Percentiles rank a stretch among this genome's conserved stretches.
Evolutionary conservation across 2,113 vertebrate genomes (phyloP).

Genomic region (Peromyscus polionotus): DNA sequence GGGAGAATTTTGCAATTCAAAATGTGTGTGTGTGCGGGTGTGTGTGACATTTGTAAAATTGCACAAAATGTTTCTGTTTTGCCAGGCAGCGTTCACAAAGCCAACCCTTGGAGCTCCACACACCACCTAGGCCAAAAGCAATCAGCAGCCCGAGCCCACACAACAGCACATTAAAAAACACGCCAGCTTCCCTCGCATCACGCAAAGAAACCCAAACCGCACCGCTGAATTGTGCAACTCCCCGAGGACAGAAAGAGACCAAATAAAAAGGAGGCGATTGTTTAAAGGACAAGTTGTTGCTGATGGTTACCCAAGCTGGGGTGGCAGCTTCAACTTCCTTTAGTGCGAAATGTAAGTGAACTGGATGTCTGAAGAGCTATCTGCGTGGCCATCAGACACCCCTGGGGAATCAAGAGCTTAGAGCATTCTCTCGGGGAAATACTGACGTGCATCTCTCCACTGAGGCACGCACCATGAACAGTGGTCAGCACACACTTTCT

Average conservation of each 20-base stretch:
- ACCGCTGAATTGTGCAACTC: constrained; percentile 63
- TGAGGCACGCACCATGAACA: background rate
- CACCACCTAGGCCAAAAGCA: constrained; percentile 84
- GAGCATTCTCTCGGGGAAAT: background rate
- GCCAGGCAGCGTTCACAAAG: constrained; percentile 79
- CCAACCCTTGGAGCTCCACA: constrained; percentile 78
- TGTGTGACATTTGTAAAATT: constrained; percentile 82
- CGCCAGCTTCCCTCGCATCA: constrained; percentile 74
- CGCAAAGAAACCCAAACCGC: constrained; percentile 64
- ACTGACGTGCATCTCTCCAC: background rate
- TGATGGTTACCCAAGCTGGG: background rate
- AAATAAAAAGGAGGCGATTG: constrained; percentile 42
- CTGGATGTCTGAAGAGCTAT: background rate
- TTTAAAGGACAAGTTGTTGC: constrained; percentile 58
- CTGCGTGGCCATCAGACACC: background rate
- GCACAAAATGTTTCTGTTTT: constrained; percentile 83
- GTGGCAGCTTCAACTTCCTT: constrained; percentile 31
- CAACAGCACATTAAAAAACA: constrained; percentile 70
- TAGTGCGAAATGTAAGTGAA: background rate
- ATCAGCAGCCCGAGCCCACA: constrained; percentile 81
- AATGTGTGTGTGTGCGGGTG: constrained; percentile 75
- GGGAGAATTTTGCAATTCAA: constrained; percentile 78
- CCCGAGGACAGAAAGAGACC: constrained; percentile 47
- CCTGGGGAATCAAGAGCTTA: background rate
- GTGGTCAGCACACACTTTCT: background rate